Conservation (phyloP, 2,888 invertebrate species). For the Taphrorychus bicolor region DNA sequence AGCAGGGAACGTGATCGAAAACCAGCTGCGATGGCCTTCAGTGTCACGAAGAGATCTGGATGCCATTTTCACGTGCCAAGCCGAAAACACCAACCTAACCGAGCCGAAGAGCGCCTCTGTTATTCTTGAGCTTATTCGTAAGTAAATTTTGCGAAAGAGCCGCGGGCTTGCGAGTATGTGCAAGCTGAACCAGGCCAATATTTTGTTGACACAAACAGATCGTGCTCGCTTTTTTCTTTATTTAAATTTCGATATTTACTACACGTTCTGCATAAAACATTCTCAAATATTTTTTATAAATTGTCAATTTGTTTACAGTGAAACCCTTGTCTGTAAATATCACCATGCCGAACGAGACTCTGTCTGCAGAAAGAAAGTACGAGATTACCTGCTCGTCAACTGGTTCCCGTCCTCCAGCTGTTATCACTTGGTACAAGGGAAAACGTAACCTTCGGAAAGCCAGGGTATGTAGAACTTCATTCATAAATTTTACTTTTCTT, state of each 20-base stretch:
- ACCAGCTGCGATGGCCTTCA: slow-evolving; percentile 77
- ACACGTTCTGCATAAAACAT: too few relatives aligned
- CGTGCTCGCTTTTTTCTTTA: too few relatives aligned
- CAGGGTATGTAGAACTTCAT: slow-evolving; percentile 64
- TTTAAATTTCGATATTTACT: too few relatives aligned
- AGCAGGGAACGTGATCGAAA: slow-evolving; percentile 86
- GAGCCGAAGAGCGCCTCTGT: slow-evolving; percentile 80
- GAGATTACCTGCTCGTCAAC: slow-evolving; percentile 84
- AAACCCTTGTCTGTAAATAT: slow-evolving; percentile 84
- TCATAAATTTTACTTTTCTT: neutral
- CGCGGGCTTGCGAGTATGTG: neutral
- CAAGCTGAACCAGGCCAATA: too few relatives aligned
- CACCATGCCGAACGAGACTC: slow-evolving; percentile 70
- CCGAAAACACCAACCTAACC: slow-evolving; percentile 83
- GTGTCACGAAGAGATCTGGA: slow-evolving; percentile 82
- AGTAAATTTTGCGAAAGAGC: slow-evolving; percentile 61
- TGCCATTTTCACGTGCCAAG: slow-evolving; percentile 87
- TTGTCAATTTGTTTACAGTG: too few relatives aligned
- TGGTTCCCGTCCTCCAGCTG: slow-evolving; percentile 85
- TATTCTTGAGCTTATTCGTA: slow-evolving; percentile 79
- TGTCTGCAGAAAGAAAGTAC: slow-evolving; percentile 84
- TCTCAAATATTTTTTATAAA: too few relatives aligned
- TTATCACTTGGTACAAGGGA: slow-evolving; percentile 90
- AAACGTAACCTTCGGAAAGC: slow-evolving; percentile 81
- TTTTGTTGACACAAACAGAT: too few relatives aligned